Evolutionary conservation across 2,113 vertebrate genomes (phyloP).

Genomic region (Elephantulus edwardii): DNA sequence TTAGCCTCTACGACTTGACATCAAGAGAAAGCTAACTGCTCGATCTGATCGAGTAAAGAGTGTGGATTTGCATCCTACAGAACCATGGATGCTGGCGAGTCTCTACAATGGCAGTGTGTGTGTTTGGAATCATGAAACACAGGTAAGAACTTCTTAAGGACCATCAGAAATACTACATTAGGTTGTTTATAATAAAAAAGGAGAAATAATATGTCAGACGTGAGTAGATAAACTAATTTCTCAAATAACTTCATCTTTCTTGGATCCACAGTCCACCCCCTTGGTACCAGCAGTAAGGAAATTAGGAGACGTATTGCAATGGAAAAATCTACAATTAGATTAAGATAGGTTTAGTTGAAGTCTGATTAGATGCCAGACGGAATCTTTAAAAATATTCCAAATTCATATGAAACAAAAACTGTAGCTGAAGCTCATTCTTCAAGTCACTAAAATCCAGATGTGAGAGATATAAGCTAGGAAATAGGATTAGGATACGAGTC

Average conservation of each 20-base stretch:
- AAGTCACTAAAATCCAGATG: conserved; percentile 8
- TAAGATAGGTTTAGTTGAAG: too few relatives aligned
- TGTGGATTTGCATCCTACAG: conserved; percentile 94
- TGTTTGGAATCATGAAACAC: conserved; percentile 97
- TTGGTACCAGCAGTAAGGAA: too few relatives aligned
- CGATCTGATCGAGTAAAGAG: conserved; percentile 97
- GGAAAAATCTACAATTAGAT: too few relatives aligned
- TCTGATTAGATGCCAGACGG: too few relatives aligned
- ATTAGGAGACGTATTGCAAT: too few relatives aligned
- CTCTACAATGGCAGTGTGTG: conserved; percentile 97
- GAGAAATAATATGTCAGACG: background rate
- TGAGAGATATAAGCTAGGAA: conserved; percentile 38
- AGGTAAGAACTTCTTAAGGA: conserved; percentile 84
- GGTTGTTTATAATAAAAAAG: background rate
- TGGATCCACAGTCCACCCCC: too few relatives aligned
- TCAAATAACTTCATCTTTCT: too few relatives aligned
- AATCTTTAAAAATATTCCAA: too few relatives aligned
- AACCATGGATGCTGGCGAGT: conserved; percentile 98
- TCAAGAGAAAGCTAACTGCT: conserved; percentile 95
- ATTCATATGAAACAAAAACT: too few relatives aligned
- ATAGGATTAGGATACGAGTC: background rate
- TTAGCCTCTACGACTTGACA: conserved; percentile 96
- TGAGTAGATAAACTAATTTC: rapidly evolving
- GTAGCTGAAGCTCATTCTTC: background rate
- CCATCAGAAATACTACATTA: conserved; percentile 5